phyloP scores from a whole-genome alignment of 1,140 invertebrate species.

The Sinonovacula constricta region DNA sequence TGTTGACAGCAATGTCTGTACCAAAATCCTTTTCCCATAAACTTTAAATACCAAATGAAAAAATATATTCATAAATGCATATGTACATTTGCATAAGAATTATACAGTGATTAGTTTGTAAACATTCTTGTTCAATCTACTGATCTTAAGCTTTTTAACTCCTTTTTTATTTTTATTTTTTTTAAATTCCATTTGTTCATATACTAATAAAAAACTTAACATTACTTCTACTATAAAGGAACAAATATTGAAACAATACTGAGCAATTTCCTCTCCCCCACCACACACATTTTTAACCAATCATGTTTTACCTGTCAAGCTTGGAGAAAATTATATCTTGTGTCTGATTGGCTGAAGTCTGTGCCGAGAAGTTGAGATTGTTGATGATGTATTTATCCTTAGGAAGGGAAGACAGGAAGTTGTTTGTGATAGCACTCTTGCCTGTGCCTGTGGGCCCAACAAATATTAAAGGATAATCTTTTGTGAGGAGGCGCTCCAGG shows the following conservation, averaged over 20 bases:
- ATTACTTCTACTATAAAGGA: not conserved
- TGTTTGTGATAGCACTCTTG: conserved; percentile 78
- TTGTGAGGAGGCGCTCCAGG: conserved; percentile 69
- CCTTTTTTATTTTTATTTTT: not conserved
- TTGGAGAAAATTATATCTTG: conserved; percentile 79
- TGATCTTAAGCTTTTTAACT: not conserved
- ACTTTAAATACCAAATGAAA: not conserved
- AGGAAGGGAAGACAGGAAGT: conserved; percentile 74
- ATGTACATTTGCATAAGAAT: no score
- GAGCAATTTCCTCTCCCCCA: no score
- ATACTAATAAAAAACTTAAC: not conserved
- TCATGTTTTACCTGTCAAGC: conserved; percentile 71
- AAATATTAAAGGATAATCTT: conserved; percentile 73
- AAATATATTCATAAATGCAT: no score
- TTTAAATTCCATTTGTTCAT: not conserved
- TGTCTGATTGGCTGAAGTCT: conserved; percentile 77
- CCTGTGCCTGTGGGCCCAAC: conserved; percentile 78
- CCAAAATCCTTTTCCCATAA: no score
- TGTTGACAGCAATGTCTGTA: not conserved
- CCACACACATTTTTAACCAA: conserved; percentile 10
- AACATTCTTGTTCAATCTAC: not conserved
- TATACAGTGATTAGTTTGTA: no score
- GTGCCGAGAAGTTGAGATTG: conserved; percentile 79
- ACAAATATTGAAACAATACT: not conserved
- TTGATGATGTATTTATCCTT: conserved; percentile 76